Evolutionary conservation across 2,797 vertebrate genomes (phyloP), one percentile per base, ranked within the genome.

Genomic region (Eupleurogrammus muticus): DNA sequence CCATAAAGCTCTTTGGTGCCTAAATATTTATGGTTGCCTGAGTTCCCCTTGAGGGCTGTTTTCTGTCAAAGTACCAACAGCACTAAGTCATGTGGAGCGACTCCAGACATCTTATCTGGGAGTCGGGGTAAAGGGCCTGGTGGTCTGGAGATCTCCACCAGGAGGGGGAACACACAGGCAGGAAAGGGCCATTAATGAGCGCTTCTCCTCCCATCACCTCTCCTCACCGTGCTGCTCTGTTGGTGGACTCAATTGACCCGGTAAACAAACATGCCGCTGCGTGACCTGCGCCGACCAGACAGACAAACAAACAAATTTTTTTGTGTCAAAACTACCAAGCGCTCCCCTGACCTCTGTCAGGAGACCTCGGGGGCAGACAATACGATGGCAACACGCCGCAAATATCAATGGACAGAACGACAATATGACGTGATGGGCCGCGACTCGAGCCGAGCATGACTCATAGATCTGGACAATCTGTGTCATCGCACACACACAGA

Each of bases 1-100:
- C 92, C 86, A 93, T 93, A 93, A 93, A 94, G 90, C 91, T 93
- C 92, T 93, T 92, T 83, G 88, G 90, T 91, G 88, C 89, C 92
- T 93, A 94, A 94, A 95, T 95, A 94, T 95, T 95, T 95, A 94
- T 92, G 90, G 90, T 92, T 92, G 88, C 89, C 88, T 92, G 87
- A 85, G 88, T 90, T 93, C 91, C 91, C 90, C 90, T 87, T 66
- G 83, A 92, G 92, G 89, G 82, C 92, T 93, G 92, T 91, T 93
- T 90, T 92, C 87, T 92, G 90, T 93, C 92, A 89, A 87, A 89
- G 88, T 77, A 84, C 87, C 89, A 76, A 80, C 83, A 79, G 79
- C 81, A 79, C 80, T 92, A 92, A 93, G 91, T 92, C 88, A 91
- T 90, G 88, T 90, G 90, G 90, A 93, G 89, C 69, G 20, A 78